Percentiles rank a stretch among this genome's conserved stretches.
These are phyloP conservation scores for Emydura subglobosa DNA, from an alignment of 2,113 vertebrate species.

Conservation along the genomic window DNA sequence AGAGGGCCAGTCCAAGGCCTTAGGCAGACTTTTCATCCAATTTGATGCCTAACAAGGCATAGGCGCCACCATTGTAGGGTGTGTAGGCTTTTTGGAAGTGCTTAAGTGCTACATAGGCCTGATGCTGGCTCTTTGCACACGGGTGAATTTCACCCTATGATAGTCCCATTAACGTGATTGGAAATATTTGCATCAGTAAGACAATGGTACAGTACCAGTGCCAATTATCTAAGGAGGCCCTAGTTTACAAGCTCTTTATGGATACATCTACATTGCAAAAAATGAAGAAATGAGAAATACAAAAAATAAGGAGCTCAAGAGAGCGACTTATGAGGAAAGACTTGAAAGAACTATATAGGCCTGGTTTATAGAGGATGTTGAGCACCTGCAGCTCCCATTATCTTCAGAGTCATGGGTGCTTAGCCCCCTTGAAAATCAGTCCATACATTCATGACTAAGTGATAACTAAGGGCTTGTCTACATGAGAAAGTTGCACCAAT, in stretches of 20 bases:
- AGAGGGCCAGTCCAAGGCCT: background rate
- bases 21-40: background rate
- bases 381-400: background rate
- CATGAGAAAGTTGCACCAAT: background rate
- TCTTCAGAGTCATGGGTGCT: background rate
- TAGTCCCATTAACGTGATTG: too few species aligned
- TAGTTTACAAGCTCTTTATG: too few species aligned
- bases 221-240: too few species aligned
- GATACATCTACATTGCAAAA: too few species aligned
- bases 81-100: background rate
- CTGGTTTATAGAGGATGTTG: background rate
- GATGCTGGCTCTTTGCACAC: background rate
- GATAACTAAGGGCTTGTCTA: background rate
- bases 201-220: too few species aligned
- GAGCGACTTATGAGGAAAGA: background rate
- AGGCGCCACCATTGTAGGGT: background rate
- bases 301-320: background rate
- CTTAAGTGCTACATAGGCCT: background rate
- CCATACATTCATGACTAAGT: background rate
- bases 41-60: background rate
- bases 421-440: background rate
- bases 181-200: too few species aligned
- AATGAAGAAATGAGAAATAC: too few species aligned
- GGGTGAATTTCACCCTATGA: too few species aligned
- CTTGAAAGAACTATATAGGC: background rate